Conservation (phyloP, 2,113 vertebrate genomes). For the Callionymus lyra region DNA sequence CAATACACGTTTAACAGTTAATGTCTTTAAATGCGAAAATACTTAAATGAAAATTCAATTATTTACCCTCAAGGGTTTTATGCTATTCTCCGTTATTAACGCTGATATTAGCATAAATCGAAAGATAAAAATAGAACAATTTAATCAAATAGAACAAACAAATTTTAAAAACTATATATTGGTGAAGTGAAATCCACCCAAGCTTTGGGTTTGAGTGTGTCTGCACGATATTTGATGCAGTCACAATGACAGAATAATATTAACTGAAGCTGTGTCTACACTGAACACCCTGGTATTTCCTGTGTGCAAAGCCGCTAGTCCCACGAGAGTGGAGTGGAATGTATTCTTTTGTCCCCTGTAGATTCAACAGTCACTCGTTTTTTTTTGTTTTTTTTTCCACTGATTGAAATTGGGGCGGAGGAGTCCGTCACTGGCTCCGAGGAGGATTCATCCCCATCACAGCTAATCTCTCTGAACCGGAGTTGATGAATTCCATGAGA, state of each 20-base stretch:
- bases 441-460: slow-evolving; percentile 11
- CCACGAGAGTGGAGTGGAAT: slow-evolving; percentile 64
- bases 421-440: slow-evolving; percentile 17
- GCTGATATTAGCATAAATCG: too few relatives aligned
- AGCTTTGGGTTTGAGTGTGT: too few relatives aligned
- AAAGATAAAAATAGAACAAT: too few relatives aligned
- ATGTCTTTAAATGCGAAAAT: too few relatives aligned
- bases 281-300: slow-evolving; percentile 53
- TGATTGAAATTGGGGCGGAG: slow-evolving; percentile 13
- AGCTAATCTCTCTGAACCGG: slow-evolving; percentile 10
- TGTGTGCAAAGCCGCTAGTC: slow-evolving; percentile 54
- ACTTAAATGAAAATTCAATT: too few relatives aligned
- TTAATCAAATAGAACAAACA: too few relatives aligned
- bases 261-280: slow-evolving; percentile 33
- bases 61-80: too few relatives aligned
- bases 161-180: too few relatives aligned
- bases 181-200: too few relatives aligned
- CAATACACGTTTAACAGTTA: too few relatives aligned
- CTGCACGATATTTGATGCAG: neutral
- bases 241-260: slow-evolving; percentile 26
- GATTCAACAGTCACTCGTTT: slow-evolving; percentile 38
- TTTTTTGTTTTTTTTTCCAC: slow-evolving; percentile 18
- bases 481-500: slow-evolving; percentile 11
- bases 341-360: slow-evolving; percentile 50
- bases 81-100: too few relatives aligned